phyloP scores from a whole-genome alignment of 2,113 vertebrate species.

The Acrocephalus kingi region DNA sequence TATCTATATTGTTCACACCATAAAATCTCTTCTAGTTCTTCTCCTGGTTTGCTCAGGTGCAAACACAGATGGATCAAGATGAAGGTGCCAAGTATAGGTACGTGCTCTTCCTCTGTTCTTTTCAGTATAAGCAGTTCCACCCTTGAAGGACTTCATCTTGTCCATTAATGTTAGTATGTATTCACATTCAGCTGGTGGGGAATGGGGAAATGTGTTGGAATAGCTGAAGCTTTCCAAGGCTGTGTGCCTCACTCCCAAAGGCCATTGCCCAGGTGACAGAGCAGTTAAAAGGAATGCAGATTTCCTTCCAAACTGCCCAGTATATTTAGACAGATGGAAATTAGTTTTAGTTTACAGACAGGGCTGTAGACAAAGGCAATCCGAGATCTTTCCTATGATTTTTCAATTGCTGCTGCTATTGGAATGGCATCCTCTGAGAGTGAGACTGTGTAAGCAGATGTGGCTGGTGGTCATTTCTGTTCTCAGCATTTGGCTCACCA shows the following conservation, averaged over 20 bases:
- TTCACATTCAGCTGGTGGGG: neutral
- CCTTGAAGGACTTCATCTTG: neutral
- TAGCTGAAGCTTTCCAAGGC: neutral
- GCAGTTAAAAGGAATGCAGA: neutral
- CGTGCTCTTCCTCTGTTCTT: neutral
- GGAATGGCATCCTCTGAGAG: neutral
- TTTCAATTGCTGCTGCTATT: neutral
- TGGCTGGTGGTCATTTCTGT: neutral
- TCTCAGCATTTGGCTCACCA: neutral
- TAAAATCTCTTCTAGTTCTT: conserved; percentile 87
- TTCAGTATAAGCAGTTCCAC: neutral
- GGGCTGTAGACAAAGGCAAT: neutral
- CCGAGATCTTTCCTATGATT: neutral
- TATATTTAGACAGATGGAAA: neutral
- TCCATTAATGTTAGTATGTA: accelerated
- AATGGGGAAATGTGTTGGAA: neutral
- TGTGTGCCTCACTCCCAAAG: neutral
- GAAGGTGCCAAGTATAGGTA: conserved; percentile 93
- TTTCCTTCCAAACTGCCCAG: neutral
- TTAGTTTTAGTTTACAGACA: neutral
- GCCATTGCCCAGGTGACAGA: neutral
- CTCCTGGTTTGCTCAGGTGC: conserved; percentile 94
- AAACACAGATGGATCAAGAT: conserved; percentile 92
- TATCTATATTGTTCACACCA: conserved; percentile 5
- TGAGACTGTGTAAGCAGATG: neutral